phyloP scores from a whole-genome alignment of 2,888 invertebrate genomes.

The Plebejus melissa region DNA sequence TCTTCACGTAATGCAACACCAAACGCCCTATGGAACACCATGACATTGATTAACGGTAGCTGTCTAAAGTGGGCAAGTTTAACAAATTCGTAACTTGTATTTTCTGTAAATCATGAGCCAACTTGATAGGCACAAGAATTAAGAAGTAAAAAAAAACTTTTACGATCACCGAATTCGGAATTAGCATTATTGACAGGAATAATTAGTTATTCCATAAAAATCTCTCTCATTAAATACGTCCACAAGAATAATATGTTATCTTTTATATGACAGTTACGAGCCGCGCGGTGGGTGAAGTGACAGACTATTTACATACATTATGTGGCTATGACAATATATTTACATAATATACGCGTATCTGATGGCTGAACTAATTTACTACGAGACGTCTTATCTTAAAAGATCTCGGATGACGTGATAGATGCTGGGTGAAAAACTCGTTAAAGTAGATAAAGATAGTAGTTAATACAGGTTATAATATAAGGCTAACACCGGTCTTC shows the following conservation, averaged over 20 bases:
- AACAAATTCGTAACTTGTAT: not conserved
- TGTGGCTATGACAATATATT: not conserved
- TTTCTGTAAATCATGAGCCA: not conserved
- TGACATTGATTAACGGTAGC: too few relatives aligned
- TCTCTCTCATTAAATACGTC: not conserved
- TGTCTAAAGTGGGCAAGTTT: not conserved
- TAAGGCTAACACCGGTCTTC: not conserved
- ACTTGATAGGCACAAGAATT: not conserved
- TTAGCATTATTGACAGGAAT: not conserved
- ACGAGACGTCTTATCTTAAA: not conserved
- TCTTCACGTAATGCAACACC: too few relatives aligned
- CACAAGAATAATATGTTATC: conserved; percentile 4
- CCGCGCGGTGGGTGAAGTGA: conserved; percentile 8
- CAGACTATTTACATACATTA: conserved; percentile 15
- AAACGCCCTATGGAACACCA: too few relatives aligned
- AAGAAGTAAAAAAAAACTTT: not conserved
- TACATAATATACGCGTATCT: conserved; percentile 17
- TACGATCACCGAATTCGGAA: not conserved
- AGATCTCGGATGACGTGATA: conserved; percentile 6
- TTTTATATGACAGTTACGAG: not conserved
- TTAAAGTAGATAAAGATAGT: not conserved
- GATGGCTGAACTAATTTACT: conserved; percentile 8
- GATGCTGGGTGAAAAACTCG: not conserved
- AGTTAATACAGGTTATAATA: not conserved
- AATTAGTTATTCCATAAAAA: conserved; percentile 7